These are phyloP conservation scores for Trachemys scripta DNA, from an alignment of 2,113 vertebrate genomes.

Conservation along the genomic window DNA sequence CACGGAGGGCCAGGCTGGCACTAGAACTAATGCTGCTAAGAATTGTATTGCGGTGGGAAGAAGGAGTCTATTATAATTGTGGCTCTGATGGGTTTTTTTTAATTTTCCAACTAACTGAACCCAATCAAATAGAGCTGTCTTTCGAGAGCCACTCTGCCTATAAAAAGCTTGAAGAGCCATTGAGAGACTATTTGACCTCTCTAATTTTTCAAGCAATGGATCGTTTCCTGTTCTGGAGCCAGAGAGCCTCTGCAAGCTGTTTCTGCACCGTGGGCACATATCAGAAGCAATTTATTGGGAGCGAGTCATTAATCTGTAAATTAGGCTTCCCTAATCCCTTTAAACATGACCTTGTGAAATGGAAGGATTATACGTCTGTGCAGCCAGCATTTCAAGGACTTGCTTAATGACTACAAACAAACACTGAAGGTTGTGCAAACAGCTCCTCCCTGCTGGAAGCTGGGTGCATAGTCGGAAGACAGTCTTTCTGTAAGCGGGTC, in stretches of 20 bases:
- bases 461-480: not conserved
- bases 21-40: not conserved
- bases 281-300: not conserved
- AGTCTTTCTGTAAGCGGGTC: not conserved
- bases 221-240: not conserved
- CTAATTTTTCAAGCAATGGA: not conserved
- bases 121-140: not conserved
- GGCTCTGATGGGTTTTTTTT: not conserved
- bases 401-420: not conserved
- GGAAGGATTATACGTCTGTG: not conserved
- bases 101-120: not conserved
- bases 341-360: not conserved
- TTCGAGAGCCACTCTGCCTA: not conserved
- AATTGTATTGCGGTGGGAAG: not conserved
- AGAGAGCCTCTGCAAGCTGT: not conserved
- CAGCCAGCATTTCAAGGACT: not conserved
- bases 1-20: not conserved
- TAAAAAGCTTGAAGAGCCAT: not conserved
- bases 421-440: not conserved
- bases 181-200: not conserved
- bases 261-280: not conserved
- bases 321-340: not conserved
- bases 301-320: not conserved
- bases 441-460: not conserved
- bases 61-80: not conserved